These are phyloP conservation scores for Xylota sylvarum DNA, from an alignment of 2,888 invertebrate species.

Conservation along the genomic window DNA sequence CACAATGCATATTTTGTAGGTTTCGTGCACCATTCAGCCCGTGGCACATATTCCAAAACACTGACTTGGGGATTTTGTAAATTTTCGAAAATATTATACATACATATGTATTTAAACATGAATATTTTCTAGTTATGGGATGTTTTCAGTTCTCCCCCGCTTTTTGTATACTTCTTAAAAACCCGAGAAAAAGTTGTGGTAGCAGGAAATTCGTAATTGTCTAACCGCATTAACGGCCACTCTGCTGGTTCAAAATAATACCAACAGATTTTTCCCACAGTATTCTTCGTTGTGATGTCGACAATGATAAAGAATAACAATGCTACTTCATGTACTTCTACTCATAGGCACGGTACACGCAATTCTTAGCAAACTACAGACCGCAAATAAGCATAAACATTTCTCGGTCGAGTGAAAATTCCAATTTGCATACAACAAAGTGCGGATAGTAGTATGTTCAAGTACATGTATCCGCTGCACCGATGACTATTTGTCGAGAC, in stretches of 20 bases:
- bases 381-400: slow-evolving; percentile 71
- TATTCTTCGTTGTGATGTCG: slow-evolving; percentile 25
- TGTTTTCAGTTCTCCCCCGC: no score
- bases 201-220: slow-evolving; percentile 9
- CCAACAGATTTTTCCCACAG: slow-evolving; percentile 50
- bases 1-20: no score
- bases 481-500: slow-evolving; percentile 22
- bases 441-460: slow-evolving; percentile 11
- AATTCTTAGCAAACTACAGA: slow-evolving; percentile 27
- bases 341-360: slow-evolving; percentile 7
- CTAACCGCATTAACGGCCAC: slow-evolving; percentile 29
- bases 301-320: slow-evolving; percentile 35
- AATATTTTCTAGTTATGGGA: no score
- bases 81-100: no score
- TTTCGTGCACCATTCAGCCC: no score
- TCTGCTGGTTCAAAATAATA: slow-evolving; percentile 9
- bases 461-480: background rate
- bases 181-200: background rate
- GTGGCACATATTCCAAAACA: no score
- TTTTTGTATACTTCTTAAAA: background rate
- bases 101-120: no score
- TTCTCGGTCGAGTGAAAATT: slow-evolving; percentile 49
- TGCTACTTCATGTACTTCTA: slow-evolving; percentile 40
- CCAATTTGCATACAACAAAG: slow-evolving; percentile 66
- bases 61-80: no score